Conservation (phyloP, 2,797 vertebrate species). For the Poeciliopsis infans region DNA sequence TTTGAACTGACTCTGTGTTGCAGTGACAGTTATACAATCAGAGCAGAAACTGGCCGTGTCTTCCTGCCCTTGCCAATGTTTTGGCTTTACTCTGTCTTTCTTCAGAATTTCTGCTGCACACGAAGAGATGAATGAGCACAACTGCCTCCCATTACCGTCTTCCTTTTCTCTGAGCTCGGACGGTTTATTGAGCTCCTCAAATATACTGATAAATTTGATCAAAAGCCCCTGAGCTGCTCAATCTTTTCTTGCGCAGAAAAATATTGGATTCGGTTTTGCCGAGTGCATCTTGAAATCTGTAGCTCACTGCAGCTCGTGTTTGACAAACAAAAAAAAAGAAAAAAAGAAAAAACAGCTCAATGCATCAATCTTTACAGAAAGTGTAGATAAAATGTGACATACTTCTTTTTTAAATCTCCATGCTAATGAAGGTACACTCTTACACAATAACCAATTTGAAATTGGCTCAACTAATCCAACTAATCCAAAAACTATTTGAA, state of each 20-base stretch:
- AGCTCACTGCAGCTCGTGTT: not conserved
- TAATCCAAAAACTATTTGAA: not conserved
- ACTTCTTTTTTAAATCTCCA: not conserved
- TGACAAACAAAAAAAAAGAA: slow-evolving; percentile 3
- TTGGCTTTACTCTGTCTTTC: slow-evolving; percentile 53
- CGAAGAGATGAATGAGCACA: slow-evolving; percentile 55
- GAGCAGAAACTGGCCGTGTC: slow-evolving; percentile 60
- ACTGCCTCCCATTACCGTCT: slow-evolving; percentile 36
- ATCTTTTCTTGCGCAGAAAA: slow-evolving; percentile 18
- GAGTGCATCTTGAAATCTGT: slow-evolving; percentile 4
- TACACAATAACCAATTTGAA: not conserved
- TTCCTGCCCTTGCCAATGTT: slow-evolving; percentile 67
- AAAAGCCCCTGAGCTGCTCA: slow-evolving; percentile 36
- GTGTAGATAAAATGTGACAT: not conserved
- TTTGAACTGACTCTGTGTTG: slow-evolving; percentile 48
- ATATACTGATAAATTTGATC: slow-evolving; percentile 54
- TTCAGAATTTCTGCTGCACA: slow-evolving; percentile 48
- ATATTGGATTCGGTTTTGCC: slow-evolving; percentile 14
- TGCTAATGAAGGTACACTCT: not conserved
- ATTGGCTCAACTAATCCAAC: not conserved
- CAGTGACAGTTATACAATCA: slow-evolving; percentile 56
- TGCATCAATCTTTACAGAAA: not conserved
- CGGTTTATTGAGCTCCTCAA: slow-evolving; percentile 45
- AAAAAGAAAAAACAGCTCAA: slow-evolving; percentile 1
- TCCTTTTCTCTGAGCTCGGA: slow-evolving; percentile 20